Percentiles rank a stretch among this genome's conserved stretches.
phyloP scores from a whole-genome alignment of 2,888 invertebrate species.

The Cryptocephalus moraei region DNA sequence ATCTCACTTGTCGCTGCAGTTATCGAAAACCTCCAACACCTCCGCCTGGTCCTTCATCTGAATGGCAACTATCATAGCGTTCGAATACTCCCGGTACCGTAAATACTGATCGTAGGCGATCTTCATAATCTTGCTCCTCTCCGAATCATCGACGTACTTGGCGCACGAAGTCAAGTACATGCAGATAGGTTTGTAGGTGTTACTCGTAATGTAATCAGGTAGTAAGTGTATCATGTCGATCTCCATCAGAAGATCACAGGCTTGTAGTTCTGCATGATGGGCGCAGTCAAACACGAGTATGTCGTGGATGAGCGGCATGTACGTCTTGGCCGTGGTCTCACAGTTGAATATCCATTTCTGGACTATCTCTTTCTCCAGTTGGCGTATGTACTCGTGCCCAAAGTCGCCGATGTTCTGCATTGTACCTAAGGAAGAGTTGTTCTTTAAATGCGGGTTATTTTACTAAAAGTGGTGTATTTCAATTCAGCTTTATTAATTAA shows the following conservation, averaged over 20 bases:
- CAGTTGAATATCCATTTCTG: constrained; percentile 59
- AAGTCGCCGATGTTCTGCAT: constrained; percentile 87
- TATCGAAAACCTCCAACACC: constrained; percentile 73
- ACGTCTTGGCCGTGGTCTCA: constrained; percentile 43
- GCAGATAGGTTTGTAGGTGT: constrained; percentile 61
- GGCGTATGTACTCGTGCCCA: constrained; percentile 99
- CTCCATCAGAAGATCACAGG: constrained; percentile 96
- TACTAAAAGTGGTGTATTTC: too few relatives aligned
- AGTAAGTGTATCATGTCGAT: constrained; percentile 75
- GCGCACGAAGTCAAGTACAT: constrained; percentile 82
- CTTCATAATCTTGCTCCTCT: constrained; percentile 61
- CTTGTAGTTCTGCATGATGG: constrained; percentile 98
- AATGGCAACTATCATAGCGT: constrained; percentile 80
- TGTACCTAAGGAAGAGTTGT: constrained; percentile 46
- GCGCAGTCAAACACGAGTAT: constrained; percentile 92
- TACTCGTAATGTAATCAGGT: constrained; percentile 76
- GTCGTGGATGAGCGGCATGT: constrained; percentile 72
- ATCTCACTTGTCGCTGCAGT: constrained; percentile 72
- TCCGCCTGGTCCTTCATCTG: constrained; percentile 74
- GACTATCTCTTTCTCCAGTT: constrained; percentile 81
- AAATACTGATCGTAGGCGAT: constrained; percentile 77
- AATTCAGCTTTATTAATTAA: too few relatives aligned
- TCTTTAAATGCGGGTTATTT: too few relatives aligned
- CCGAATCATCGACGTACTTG: constrained; percentile 91
- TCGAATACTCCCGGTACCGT: constrained; percentile 79